Conservation (phyloP, 2,797 vertebrate genomes). For the Pelobates cultripes region DNA sequence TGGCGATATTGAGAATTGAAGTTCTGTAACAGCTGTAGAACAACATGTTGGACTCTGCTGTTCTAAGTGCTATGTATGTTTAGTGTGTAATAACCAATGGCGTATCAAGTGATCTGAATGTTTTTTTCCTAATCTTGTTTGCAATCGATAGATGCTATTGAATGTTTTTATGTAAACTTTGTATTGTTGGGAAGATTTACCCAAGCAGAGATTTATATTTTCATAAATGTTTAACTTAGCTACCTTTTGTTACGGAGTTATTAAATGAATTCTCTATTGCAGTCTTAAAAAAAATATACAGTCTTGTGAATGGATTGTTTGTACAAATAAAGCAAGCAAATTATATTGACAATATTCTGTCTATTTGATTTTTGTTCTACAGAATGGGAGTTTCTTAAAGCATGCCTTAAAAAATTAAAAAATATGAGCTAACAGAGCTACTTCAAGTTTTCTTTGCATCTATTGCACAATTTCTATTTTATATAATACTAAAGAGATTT, state of each 20-base stretch:
- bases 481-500: too few relatives aligned
- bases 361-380: not conserved
- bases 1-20: too few relatives aligned
- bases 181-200: conserved; percentile 94
- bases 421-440: too few relatives aligned
- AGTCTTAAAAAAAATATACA: conserved; percentile 89
- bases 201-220: conserved; percentile 99
- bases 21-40: too few relatives aligned
- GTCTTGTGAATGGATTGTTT: conserved; percentile 99
- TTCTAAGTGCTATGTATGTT: conserved; percentile 80
- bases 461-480: too few relatives aligned
- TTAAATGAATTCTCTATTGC: conserved; percentile 92
- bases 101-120: conserved; percentile 97
- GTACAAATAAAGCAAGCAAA: conserved; percentile 81
- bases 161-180: conserved; percentile 99
- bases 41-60: not conserved
- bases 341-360: conserved; percentile 33
- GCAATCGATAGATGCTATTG: conserved; percentile 94
- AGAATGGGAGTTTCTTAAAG: not conserved
- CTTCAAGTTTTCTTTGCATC: too few relatives aligned
- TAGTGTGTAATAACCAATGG: conserved; percentile 89
- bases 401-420: too few relatives aligned
- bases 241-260: conserved; percentile 99
- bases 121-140: conserved; percentile 92
- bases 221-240: conserved; percentile 99